Evolutionary conservation across 30 jellyfish, hydroid and myxozoan species (phyloP).

Genomic region (Aurelia aurita): DNA sequence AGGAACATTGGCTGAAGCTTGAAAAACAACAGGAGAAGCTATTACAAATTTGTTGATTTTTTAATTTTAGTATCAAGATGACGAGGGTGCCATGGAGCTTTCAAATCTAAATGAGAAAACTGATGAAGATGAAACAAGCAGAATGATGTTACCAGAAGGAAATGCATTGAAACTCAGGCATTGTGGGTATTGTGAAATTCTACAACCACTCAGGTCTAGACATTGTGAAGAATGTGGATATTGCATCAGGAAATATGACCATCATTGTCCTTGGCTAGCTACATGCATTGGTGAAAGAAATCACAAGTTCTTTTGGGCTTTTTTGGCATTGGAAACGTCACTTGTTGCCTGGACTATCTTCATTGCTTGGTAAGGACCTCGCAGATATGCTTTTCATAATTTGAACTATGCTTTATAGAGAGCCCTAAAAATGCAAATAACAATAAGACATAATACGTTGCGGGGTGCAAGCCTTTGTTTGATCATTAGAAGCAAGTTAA

Average conservation of each 20-base stretch:
- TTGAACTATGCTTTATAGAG: no score
- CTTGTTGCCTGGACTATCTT: conserved; percentile 79
- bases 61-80: conserved; percentile 17
- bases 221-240: conserved; percentile 98
- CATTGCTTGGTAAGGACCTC: conserved; percentile 70
- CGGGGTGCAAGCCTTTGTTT: no score
- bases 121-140: conserved; percentile 77
- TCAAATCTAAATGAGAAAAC: conserved; percentile 43
- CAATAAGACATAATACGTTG: no score
- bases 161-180: conserved; percentile 88
- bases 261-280: conserved; percentile 99
- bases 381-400: no score
- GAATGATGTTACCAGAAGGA: conserved; percentile 82
- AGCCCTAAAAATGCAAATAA: no score
- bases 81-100: background rate
- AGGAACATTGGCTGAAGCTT: no score
- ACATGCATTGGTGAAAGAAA: conserved; percentile 97
- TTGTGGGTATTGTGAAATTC: conserved; percentile 93
- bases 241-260: conserved; percentile 96
- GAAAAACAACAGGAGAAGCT: no score
- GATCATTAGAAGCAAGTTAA: no score
- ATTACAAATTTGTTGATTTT: background rate
- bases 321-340: conserved; percentile 77
- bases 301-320: conserved; percentile 90
- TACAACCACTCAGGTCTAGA: conserved; percentile 96